phyloP scores from a whole-genome alignment of 1,140 invertebrate species.

The Metaphire vulgaris region DNA sequence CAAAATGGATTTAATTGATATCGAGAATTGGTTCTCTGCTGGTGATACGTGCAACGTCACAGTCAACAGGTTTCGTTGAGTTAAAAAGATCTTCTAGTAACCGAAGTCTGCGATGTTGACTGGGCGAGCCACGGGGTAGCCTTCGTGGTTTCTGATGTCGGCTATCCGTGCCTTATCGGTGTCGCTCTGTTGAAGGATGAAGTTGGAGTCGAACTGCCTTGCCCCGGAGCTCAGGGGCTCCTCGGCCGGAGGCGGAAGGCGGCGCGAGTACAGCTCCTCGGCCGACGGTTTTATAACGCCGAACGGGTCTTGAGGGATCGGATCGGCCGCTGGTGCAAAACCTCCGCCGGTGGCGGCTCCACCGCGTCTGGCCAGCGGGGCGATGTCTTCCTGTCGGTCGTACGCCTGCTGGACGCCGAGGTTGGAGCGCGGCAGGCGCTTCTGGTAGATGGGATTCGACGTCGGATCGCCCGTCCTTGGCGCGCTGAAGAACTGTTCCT shows the following conservation, averaged over 20 bases:
- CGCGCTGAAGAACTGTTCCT: neutral
- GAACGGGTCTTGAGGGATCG: no score
- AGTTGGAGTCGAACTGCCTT: neutral
- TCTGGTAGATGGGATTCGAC: neutral
- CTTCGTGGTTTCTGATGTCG: neutral
- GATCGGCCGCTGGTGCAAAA: neutral
- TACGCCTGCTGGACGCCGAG: neutral
- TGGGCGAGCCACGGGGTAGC: neutral
- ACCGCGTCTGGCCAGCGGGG: no score
- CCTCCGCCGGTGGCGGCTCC: neutral
- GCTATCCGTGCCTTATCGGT: neutral
- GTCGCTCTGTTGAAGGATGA: neutral
- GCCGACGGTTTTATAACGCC: neutral
- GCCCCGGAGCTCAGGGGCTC: neutral
- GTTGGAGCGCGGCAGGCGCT: neutral
- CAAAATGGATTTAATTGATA: no score
- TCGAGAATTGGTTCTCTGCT: no score
- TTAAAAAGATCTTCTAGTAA: no score
- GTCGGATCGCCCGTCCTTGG: neutral
- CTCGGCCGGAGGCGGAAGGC: neutral
- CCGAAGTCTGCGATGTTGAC: neutral
- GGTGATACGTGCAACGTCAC: no score
- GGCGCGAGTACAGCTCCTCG: neutral
- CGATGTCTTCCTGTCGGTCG: no score
- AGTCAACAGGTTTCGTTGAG: no score